phyloP scores from a whole-genome alignment of 2,113 vertebrate genomes.

The Sinocyclocheilus anophthalmus region DNA sequence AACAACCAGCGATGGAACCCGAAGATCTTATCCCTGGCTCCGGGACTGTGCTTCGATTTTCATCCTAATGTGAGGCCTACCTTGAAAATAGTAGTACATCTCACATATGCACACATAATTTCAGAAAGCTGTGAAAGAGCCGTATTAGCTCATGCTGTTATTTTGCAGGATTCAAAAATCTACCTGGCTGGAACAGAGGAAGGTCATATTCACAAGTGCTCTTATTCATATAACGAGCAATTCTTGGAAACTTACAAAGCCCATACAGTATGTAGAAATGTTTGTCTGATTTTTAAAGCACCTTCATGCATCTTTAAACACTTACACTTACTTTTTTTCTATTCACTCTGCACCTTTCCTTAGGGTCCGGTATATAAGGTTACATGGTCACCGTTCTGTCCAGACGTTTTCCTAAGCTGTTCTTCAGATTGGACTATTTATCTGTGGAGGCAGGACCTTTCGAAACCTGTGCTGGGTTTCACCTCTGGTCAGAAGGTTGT shows the following conservation, averaged over 20 bases:
- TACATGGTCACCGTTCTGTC: slow-evolving; percentile 82
- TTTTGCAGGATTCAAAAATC: slow-evolving; percentile 78
- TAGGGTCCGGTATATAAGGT: slow-evolving; percentile 71
- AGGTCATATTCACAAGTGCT: slow-evolving; percentile 87
- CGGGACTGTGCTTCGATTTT: slow-evolving; percentile 89
- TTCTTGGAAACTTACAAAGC: slow-evolving; percentile 82
- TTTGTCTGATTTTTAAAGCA: not conserved
- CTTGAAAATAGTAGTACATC: not conserved
- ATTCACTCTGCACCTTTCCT: not conserved
- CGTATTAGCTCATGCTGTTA: not conserved
- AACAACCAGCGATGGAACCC: slow-evolving; percentile 65
- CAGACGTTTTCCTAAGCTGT: slow-evolving; percentile 87
- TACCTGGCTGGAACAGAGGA: slow-evolving; percentile 88
- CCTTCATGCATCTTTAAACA: not conserved
- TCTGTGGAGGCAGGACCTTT: slow-evolving; percentile 80
- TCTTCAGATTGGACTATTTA: slow-evolving; percentile 88
- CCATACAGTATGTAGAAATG: slow-evolving; percentile 79
- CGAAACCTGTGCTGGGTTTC: slow-evolving; percentile 74
- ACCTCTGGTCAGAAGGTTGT: slow-evolving; percentile 73
- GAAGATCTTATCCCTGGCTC: slow-evolving; percentile 73
- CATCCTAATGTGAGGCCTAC: slow-evolving; percentile 79
- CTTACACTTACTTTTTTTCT: too few relatives aligned
- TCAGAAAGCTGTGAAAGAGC: not conserved
- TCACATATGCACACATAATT: not conserved
- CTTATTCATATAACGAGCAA: slow-evolving; percentile 81